Conservation (phyloP, 1,140 invertebrate genomes). For the Halesus radiatus region DNA sequence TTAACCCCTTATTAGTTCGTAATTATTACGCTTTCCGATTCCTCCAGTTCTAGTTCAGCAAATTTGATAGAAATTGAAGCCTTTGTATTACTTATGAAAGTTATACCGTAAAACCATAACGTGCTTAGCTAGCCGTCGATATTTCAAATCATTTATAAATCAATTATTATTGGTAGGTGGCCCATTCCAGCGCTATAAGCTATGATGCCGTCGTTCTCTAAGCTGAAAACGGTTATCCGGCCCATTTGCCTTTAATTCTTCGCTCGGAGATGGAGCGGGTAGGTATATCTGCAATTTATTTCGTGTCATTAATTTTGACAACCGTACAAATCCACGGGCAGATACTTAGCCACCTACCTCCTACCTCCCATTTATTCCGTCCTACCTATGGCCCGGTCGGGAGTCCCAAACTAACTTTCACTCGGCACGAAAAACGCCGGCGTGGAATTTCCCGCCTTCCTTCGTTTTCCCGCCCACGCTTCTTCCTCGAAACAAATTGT, state of each 20-base stretch:
- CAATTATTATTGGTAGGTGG: too few species aligned
- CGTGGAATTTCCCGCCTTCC: too few species aligned
- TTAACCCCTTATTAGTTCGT: too few species aligned
- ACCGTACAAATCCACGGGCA: constrained; percentile 41
- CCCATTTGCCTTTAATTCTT: neutral
- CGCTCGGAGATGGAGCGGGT: neutral
- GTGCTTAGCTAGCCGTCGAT: neutral
- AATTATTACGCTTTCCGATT: too few species aligned
- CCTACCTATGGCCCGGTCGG: neutral
- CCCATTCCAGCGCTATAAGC: too few species aligned
- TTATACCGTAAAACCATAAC: neutral
- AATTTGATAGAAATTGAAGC: too few species aligned
- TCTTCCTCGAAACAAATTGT: constrained; percentile 10
- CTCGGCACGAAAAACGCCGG: too few species aligned
- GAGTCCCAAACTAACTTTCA: neutral
- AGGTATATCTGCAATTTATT: constrained; percentile 51
- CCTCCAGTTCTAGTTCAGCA: too few species aligned
- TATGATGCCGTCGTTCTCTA: too few species aligned
- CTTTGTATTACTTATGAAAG: neutral
- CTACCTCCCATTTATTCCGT: neutral
- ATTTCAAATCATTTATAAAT: too few species aligned
- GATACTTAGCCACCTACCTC: neutral
- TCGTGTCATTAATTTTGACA: constrained; percentile 51
- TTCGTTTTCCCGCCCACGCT: neutral
- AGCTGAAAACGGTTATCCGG: neutral